Evolutionary conservation across 1,140 invertebrate species (phyloP).

Genomic region (Galleria mellonella): DNA sequence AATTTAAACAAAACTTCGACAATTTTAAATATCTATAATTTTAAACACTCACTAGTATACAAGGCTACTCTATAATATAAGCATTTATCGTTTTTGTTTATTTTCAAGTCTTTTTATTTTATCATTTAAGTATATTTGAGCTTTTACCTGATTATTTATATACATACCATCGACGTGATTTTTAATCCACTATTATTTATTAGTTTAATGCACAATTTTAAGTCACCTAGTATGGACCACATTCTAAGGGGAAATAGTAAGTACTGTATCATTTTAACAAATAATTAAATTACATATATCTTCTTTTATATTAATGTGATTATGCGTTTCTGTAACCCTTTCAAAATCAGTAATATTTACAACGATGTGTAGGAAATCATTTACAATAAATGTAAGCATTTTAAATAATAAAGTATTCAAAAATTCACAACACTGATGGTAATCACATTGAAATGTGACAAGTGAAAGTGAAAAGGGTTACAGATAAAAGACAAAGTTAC

Average conservation of each 20-base stretch:
- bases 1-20: conserved; percentile 18
- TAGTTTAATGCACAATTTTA: conserved; percentile 69
- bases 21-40: conserved; percentile 18
- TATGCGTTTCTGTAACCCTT: conserved; percentile 21
- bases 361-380: conserved; percentile 6
- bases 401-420: conserved; percentile 15
- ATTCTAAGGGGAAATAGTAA: conserved; percentile 44
- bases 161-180: conserved; percentile 37
- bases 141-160: conserved; percentile 59
- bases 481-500: conserved; percentile 16
- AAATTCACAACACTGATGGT: conserved; percentile 40
- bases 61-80: conserved; percentile 58
- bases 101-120: conserved; percentile 63
- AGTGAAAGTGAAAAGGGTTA: conserved; percentile 18
- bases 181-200: conserved; percentile 44
- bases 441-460: too few species aligned
- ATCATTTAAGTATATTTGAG: conserved; percentile 67
- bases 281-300: conserved; percentile 10
- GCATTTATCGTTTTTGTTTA: conserved; percentile 48
- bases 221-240: conserved; percentile 68
- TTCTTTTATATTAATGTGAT: conserved; percentile 12
- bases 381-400: conserved; percentile 5
- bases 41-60: conserved; percentile 50
- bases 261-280: conserved; percentile 6
- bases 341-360: conserved; percentile 15